Evolutionary conservation across 2,113 vertebrate genomes (phyloP).

Genomic region (Furnarius figulus): DNA sequence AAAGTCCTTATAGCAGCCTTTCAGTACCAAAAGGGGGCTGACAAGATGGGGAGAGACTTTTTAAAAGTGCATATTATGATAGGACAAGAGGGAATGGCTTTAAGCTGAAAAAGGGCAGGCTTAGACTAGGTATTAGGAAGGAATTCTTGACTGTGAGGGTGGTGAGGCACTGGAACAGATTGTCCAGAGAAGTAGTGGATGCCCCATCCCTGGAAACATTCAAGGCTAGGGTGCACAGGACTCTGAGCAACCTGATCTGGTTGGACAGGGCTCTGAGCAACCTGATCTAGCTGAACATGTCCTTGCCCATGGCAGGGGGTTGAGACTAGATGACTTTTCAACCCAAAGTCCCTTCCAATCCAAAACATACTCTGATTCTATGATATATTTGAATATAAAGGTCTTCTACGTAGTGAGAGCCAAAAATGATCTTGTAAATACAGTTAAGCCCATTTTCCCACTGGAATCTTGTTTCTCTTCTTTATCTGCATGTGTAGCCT

Average conservation of each 20-base stretch:
- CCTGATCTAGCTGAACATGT: background rate
- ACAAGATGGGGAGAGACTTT: background rate
- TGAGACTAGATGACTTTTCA: background rate
- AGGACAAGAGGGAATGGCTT: background rate
- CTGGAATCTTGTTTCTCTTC: background rate
- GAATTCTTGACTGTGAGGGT: background rate
- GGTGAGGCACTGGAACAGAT: background rate
- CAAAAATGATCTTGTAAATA: background rate
- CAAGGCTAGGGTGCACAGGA: background rate
- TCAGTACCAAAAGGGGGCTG: background rate
- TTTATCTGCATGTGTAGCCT: background rate
- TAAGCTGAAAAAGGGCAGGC: background rate
- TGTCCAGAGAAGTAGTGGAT: background rate
- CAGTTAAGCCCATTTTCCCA: background rate
- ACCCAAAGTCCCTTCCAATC: accelerated
- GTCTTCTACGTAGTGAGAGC: background rate
- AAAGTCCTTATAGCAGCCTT: background rate
- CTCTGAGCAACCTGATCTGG: background rate
- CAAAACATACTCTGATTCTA: background rate
- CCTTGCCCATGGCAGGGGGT: background rate
- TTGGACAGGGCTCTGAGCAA: background rate
- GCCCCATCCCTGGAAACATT: background rate
- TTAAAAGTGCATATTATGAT: background rate
- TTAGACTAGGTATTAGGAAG: background rate
- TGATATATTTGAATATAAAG: background rate